phyloP scores from a whole-genome alignment of 2,797 vertebrate genomes.

The Syngnathus acus region DNA sequence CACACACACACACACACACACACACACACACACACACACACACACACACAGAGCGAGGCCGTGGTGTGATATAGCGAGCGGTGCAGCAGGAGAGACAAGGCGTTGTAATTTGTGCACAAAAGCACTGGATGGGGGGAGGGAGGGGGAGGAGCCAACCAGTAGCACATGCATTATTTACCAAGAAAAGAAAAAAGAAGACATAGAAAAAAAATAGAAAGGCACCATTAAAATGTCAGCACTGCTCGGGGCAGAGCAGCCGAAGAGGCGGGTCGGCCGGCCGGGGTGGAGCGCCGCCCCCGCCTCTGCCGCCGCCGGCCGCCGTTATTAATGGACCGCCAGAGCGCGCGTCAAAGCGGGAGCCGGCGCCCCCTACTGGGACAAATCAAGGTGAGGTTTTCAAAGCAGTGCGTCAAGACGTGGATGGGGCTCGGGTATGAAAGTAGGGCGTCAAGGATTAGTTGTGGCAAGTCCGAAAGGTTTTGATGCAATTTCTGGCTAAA shows the following conservation, averaged over 20 bases:
- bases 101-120: conserved; percentile 56
- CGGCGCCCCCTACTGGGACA: conserved; percentile 1
- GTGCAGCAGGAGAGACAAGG: not conserved
- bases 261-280: conserved; percentile 7
- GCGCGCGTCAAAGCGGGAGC: conserved; percentile 24
- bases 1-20: not conserved
- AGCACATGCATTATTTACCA: conserved; percentile 73
- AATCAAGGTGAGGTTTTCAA: not conserved
- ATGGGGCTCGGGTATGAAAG: not conserved
- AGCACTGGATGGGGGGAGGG: conserved; percentile 42
- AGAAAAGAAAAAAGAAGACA: conserved; percentile 62
- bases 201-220: not conserved
- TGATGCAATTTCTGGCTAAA: not conserved
- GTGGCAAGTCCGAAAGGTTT: not conserved
- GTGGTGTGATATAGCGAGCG: not conserved
- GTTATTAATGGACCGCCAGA: conserved; percentile 64
- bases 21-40: not conserved
- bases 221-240: conserved; percentile 68
- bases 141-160: conserved; percentile 55
- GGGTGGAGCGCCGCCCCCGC: conserved; percentile 41
- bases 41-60: not conserved
- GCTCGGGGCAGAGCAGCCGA: conserved; percentile 48
- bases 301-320: conserved; percentile 16
- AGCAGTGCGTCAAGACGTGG: not conserved
- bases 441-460: not conserved